Evolutionary conservation across 2,888 invertebrate species (phyloP), one percentile per base, ranked within the genome.

Genomic region (Philereme vetulata): DNA sequence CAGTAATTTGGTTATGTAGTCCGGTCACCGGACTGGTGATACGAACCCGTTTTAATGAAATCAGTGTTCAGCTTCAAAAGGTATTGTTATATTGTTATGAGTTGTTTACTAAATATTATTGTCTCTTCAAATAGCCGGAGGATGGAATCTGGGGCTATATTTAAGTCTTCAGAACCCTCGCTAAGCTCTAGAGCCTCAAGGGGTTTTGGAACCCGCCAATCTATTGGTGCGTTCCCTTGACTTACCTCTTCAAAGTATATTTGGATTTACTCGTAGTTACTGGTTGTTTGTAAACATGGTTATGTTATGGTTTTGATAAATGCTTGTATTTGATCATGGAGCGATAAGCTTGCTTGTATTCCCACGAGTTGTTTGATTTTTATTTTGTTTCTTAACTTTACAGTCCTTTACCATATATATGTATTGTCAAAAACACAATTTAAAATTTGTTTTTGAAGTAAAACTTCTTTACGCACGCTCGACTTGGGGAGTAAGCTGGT

Each of bases 161-260:
- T 45, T 51, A 56, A 51, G 49, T 51, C 58, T 56, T 59, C 60
- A 46, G 38, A 56, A 63, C 49, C 56, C 53, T 33, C 53, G 40
- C 49, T 56, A 63, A 56, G 52, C 62, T 56, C 42, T 43, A 52
- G 47, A 55, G 59, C 56, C 56, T 46, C 44, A 45, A n/a, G 53
- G 56, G 52, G 40, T 49, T 21, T 52, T 40, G 36, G 49, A 49
- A 53, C 36, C 42, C 48, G 50, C 53, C 50, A 52, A 53, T 53
- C 50, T 53, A 56, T 53, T 45, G 40, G 5, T 52, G 34, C 11
- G 48, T 50, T 61, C 6, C 40, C 33, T 49, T 53, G 56, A 56
- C 52, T 51, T 11, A 38, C 21, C 45, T 51, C 42, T 61, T 51
- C 54, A 50, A 53, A 53, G 49, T 38, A 33, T n/a, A 34, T 40